Base-by-base conservation (phyloP, 2,797 vertebrate species). In the Craterocephalus amniculus region DNA sequence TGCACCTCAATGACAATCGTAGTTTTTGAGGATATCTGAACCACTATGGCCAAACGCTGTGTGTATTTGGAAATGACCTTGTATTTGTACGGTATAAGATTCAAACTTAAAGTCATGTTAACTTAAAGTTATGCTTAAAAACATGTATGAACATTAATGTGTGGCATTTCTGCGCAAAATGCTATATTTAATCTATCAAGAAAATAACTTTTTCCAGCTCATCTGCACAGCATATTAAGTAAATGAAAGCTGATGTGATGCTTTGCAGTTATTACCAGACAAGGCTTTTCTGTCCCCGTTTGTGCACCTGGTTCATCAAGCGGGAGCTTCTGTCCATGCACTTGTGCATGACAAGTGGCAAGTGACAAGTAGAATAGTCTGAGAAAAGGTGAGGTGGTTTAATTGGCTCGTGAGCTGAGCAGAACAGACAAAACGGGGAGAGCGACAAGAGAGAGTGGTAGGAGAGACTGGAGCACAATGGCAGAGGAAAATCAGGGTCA, bases 401-500 rank as follows among this genome's bases (percentile, higher is more conserved):
- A 43, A 62, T 13, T 4, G 14, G 34, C 26, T n/a, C 24, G 18
- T 65, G 35, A 62, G 36, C 32, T 29, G 31, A 76, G 1, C 16
- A 8, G 10, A 2, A 8, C 6, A 4, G 20, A 49, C 18, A n/a
- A 52, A 32, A 36, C 40, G 14, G 20, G 49, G 29, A 36, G 26
- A 20, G 55, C 20, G 67, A 58, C 49, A 32, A 58, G 32, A 51
- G 32, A 16, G 55, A 43, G 14, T 67, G 14, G 49, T 24, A 63
- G 69, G 64, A 58, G 62, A 67, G 51, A 62, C 1, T 9, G 14
- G 10, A 27, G 52, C 51, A 65, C 38, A 36, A 13, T 59, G 72
- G 56, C 59, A 51, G 66, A 74, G 49, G 48, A 52, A 78, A 85
- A 79, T 73, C 62, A 63, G 78, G 75, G 86, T 83, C 86, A 87